Evolutionary conservation across 2,888 invertebrate genomes (phyloP).

Genomic region (Patella caerulea): DNA sequence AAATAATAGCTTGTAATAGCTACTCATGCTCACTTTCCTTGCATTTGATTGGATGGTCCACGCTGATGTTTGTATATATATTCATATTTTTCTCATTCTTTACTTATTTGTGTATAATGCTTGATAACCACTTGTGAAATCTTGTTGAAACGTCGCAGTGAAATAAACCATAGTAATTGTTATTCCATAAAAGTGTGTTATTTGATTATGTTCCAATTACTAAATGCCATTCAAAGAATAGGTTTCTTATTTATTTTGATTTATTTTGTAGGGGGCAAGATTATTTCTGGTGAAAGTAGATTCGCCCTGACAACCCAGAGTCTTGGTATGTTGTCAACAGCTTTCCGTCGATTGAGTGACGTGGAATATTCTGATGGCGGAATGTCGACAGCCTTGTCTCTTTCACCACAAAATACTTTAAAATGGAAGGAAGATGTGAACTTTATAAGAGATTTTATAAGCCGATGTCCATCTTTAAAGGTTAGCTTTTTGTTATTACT

Average conservation of each 20-base stretch:
- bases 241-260: neutral
- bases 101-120: too few species aligned
- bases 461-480: conserved; percentile 58
- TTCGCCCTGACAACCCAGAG: conserved; percentile 62
- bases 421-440: conserved; percentile 46
- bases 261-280: conserved; percentile 53
- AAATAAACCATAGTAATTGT: too few species aligned
- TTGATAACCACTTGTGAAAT: too few species aligned
- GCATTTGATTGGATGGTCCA: too few species aligned
- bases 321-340: conserved; percentile 48
- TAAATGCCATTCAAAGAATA: too few species aligned
- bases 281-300: conserved; percentile 56
- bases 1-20: too few species aligned
- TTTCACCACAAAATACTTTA: conserved; percentile 25
- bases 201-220: too few species aligned
- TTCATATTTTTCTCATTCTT: too few species aligned
- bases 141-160: too few species aligned
- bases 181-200: too few species aligned
- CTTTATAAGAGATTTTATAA: conserved; percentile 58
- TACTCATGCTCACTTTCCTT: too few species aligned
- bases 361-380: conserved; percentile 8
- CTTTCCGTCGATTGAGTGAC: conserved; percentile 48
- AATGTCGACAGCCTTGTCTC: neutral
- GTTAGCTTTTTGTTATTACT: conserved; percentile 31
- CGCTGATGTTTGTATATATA: too few species aligned